phyloP scores from a whole-genome alignment of 2,888 invertebrate species.

The Nasonovia ribisnigri region DNA sequence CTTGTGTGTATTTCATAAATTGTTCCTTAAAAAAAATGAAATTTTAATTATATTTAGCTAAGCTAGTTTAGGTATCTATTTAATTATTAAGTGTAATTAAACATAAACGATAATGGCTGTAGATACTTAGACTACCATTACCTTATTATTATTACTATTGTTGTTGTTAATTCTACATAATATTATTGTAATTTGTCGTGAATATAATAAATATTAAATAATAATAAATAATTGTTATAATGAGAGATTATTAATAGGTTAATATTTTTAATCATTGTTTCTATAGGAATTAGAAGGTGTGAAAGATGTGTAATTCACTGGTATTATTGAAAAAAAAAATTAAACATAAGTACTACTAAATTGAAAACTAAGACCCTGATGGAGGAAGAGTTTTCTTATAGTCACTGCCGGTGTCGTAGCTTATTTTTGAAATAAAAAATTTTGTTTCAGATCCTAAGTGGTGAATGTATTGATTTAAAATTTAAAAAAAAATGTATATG shows the following conservation, averaged over 20 bases:
- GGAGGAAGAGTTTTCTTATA: not conserved
- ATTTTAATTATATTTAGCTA: not conserved
- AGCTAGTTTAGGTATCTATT: not conserved
- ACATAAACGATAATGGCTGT: not conserved
- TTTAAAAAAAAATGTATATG: no score
- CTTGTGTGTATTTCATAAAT: not conserved
- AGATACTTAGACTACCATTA: slow-evolving; percentile 24
- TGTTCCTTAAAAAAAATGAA: not conserved
- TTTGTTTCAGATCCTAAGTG: no score
- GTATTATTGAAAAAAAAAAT: not conserved
- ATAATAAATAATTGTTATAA: slow-evolving; percentile 40
- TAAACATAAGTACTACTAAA: not conserved
- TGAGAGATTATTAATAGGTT: not conserved
- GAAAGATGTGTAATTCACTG: not conserved
- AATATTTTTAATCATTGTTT: not conserved
- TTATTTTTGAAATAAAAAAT: no score
- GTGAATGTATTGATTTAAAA: no score
- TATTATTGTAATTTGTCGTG: slow-evolving; percentile 37
- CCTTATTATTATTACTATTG: slow-evolving; percentile 21
- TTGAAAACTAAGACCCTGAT: not conserved
- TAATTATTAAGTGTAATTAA: not conserved
- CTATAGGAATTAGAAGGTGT: not conserved
- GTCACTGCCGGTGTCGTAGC: no score
- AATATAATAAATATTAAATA: slow-evolving; percentile 26
- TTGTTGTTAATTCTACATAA: slow-evolving; percentile 23